Evolutionary conservation across 1,140 invertebrate genomes (phyloP), one percentile per base, ranked within the genome.

Genomic region (Trichogramma pretiosum): DNA sequence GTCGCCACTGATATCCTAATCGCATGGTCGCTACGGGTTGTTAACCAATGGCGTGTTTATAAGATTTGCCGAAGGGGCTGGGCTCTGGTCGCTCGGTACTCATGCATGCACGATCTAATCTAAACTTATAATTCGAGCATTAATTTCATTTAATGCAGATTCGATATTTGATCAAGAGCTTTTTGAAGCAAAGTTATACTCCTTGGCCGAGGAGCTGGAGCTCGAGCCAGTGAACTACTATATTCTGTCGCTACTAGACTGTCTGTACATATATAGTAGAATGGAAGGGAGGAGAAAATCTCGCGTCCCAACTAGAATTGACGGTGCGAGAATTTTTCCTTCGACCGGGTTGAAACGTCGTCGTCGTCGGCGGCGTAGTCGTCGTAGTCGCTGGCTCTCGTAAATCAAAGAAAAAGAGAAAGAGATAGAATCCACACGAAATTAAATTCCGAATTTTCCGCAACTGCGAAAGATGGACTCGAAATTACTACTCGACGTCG

Each of bases 101-200:
- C 26, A 30, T 30, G 26, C 7, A 13, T 30, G n/a, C 26, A 30
- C 26, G n/a, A n/a, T 22, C 24, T 28, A 44, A 38, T 50, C 41
- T 28, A 34, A 50, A 44, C 19, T 44, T 50, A 50, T 50, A 50
- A 50, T 50, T 44, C 36, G 19, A 23, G 16, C 42, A 39, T 50
- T 50, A 50, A 44, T 50, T 50, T 42, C 35, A 17, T 16, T 44
- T 37, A 50, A 43, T 39, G 36, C 35, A 50, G 48, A 45, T 45
- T 39, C 41, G 48, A 50, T 50, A 50, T 50, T 50, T 45, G 48
- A 50, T 50, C 45, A 39, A n/a, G n/a, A 30, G n/a, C n/a, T n/a
- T n/a, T n/a, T n/a, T n/a, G n/a, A n/a, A n/a, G n/a, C n/a, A n/a
- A n/a, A n/a, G n/a, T n/a, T n/a, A n/a, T n/a, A n/a, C n/a, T n/a